Evolutionary conservation across 1,140 invertebrate genomes (phyloP).

Genomic region (Sitodiplosis mosellana): DNA sequence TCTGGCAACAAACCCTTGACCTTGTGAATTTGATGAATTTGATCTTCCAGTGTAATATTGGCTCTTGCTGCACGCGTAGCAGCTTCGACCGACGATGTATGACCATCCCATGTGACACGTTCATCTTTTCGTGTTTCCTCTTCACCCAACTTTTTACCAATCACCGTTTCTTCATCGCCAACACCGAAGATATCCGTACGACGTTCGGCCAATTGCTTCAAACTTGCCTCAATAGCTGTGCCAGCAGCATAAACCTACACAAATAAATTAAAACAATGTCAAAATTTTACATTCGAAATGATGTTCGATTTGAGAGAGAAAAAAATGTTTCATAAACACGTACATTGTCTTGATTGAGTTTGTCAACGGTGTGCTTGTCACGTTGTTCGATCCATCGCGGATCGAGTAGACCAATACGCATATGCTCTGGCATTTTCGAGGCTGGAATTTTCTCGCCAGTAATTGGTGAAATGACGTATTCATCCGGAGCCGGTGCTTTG

Average conservation of each 20-base stretch:
- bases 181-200: conserved; percentile 99
- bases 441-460: conserved; percentile 95
- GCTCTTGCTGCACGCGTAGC: conserved; percentile 79
- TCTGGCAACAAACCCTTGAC: conserved; percentile 83
- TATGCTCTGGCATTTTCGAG: conserved; percentile 92
- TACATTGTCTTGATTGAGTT: conserved; percentile 24
- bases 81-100: conserved; percentile 84
- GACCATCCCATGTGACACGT: conserved; percentile 96
- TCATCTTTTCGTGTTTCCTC: conserved; percentile 77
- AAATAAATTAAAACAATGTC: neutral
- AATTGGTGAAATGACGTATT: conserved; percentile 93
- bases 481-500: conserved; percentile 45
- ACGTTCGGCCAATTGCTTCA: conserved; percentile 90
- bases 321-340: neutral
- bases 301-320: no score
- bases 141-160: conserved; percentile 98
- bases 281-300: no score
- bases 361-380: conserved; percentile 66
- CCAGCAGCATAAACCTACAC: conserved; percentile 65
- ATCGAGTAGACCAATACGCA: conserved; percentile 92
- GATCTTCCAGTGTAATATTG: conserved; percentile 90
- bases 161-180: conserved; percentile 94
- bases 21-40: conserved; percentile 94
- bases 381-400: conserved; percentile 95
- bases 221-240: conserved; percentile 82